Percentiles rank a stretch among this genome's conserved stretches.
phyloP scores from a whole-genome alignment of 2,888 invertebrate genomes.

The Cephus nigrinus region DNA sequence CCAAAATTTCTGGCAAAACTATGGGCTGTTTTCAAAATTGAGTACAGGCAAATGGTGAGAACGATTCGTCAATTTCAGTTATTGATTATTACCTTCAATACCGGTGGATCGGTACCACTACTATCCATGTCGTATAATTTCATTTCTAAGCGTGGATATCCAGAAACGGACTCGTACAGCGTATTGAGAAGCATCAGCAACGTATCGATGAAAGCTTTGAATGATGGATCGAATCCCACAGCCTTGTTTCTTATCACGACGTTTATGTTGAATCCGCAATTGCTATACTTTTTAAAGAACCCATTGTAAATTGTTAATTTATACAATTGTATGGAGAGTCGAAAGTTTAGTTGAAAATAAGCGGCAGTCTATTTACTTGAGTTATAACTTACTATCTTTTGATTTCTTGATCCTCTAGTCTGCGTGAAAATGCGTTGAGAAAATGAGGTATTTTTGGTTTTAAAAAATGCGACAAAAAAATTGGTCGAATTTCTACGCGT shows the following conservation, averaged over 20 bases:
- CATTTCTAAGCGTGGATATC: constrained; percentile 82
- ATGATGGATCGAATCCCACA: constrained; percentile 79
- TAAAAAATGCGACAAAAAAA: constrained; percentile 1
- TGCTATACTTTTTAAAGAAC: constrained; percentile 69
- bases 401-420: constrained; percentile 34
- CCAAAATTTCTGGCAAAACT: constrained; percentile 77
- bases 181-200: constrained; percentile 78
- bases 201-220: constrained; percentile 79
- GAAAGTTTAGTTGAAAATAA: not conserved
- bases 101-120: constrained; percentile 66
- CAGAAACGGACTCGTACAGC: constrained; percentile 79
- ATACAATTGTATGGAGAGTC: not conserved
- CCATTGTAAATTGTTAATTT: not conserved
- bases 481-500: not conserved
- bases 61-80: not conserved
- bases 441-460: not conserved
- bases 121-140: constrained; percentile 71
- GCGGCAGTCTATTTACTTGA: not conserved
- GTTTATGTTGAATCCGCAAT: constrained; percentile 77
- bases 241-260: constrained; percentile 72
- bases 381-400: constrained; percentile 30
- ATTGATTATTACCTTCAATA: constrained; percentile 35
- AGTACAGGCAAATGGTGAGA: not conserved
- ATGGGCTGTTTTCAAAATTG: constrained; percentile 72
- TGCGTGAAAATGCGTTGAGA: constrained; percentile 23